Percentiles rank a stretch among this genome's conserved stretches.
Evolutionary conservation across 2,113 vertebrate species (phyloP).

Genomic region (Hipposideros armiger): DNA sequence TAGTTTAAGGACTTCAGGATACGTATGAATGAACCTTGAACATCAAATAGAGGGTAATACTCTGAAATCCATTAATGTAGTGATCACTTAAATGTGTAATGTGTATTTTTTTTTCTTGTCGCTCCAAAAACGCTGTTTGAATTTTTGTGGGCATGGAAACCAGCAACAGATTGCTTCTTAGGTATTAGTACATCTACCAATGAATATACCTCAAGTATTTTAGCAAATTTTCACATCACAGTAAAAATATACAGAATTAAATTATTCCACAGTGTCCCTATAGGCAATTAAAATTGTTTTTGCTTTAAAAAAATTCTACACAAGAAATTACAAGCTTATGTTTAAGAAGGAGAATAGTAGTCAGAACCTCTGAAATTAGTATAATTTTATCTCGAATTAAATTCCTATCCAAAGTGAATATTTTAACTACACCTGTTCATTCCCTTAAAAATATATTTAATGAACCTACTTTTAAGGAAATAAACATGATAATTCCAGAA

Average conservation of each 20-base stretch:
- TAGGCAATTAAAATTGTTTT: background rate
- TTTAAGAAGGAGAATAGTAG: background rate
- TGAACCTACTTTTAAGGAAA: background rate
- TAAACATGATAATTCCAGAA: background rate
- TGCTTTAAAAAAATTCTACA: background rate
- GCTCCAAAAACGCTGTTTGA: background rate
- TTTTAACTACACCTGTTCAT: background rate
- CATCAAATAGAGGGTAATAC: constrained; percentile 33
- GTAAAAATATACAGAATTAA: constrained; percentile 29
- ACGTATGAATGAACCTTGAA: constrained; percentile 5
- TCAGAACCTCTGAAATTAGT: background rate
- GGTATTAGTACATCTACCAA: background rate
- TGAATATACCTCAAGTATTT: background rate
- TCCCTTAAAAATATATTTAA: constrained; percentile 8
- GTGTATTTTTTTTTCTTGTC: background rate
- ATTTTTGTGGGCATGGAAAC: background rate
- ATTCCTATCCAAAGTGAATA: background rate
- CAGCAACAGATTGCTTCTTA: background rate
- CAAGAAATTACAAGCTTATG: background rate
- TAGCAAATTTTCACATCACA: background rate
- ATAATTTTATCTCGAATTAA: background rate
- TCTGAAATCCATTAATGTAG: constrained; percentile 26
- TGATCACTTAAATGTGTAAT: constrained; percentile 36
- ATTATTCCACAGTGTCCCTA: background rate
- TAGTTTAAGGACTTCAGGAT: constrained; percentile 63